Conservation (phyloP, 1,140 invertebrate species). For the Diorhabda sublineata region DNA sequence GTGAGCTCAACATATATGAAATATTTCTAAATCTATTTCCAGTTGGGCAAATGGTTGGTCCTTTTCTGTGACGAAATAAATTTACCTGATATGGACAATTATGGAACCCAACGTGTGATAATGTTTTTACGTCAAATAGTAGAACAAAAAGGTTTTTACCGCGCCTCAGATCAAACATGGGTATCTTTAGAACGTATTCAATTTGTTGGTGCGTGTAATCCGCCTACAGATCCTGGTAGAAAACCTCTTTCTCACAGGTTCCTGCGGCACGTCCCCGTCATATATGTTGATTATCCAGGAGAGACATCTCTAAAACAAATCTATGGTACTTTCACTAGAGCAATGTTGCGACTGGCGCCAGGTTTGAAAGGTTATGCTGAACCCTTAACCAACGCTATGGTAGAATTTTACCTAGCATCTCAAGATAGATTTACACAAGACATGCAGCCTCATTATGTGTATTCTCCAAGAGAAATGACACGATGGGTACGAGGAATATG, state of each 20-base stretch:
- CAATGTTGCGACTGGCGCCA: conserved; percentile 92
- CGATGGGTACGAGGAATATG: conserved; percentile 98
- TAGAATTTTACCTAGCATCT: conserved; percentile 94
- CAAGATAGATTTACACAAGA: conserved; percentile 99
- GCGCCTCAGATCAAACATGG: conserved; percentile 94
- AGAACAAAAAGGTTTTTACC: conserved; percentile 89
- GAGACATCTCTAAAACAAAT: conserved; percentile 97
- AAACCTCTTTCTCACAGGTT: conserved; percentile 94
- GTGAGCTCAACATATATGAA: no score
- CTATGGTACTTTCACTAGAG: conserved; percentile 96
- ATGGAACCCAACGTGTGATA: conserved; percentile 97
- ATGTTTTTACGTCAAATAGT: conserved; percentile 97
- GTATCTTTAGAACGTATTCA: conserved; percentile 96
- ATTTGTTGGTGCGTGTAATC: conserved; percentile 99
- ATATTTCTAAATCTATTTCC: conserved; percentile 29
- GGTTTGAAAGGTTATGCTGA: conserved; percentile 89
- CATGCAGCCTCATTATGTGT: conserved; percentile 99
- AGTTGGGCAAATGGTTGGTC: conserved; percentile 97
- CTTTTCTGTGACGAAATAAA: conserved; percentile 99
- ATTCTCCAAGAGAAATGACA: conserved; percentile 99
- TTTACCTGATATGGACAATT: conserved; percentile 97
- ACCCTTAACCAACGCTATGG: conserved; percentile 97
- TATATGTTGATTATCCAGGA: conserved; percentile 99
- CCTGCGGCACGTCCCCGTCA: conserved; percentile 93
- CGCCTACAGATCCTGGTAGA: conserved; percentile 97